These are phyloP conservation scores for Drosophila sordidapex DNA, from an alignment of 2,888 invertebrate genomes.

Conservation along the genomic window DNA sequence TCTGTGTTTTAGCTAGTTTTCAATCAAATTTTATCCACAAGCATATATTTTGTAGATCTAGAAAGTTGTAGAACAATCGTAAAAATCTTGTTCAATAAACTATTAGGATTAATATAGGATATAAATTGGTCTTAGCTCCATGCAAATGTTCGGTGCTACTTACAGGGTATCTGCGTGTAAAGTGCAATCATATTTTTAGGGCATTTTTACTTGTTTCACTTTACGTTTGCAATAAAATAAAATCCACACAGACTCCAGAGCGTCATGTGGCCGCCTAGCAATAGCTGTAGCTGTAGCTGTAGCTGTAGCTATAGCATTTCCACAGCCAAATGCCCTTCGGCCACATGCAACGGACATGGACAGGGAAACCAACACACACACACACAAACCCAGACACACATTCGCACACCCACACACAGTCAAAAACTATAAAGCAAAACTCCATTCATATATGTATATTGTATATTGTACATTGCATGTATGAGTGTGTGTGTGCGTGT, in stretches of 20 bases:
- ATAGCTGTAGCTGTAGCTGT: background rate
- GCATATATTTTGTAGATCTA: background rate
- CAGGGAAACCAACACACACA: constrained; percentile 26
- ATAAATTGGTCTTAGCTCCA: background rate
- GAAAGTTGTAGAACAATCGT: background rate
- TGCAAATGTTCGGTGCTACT: background rate
- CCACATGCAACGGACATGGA: constrained; percentile 50
- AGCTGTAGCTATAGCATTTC: background rate
- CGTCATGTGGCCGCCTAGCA: constrained; percentile 45
- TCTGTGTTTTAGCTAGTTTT: background rate
- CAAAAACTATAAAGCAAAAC: constrained; percentile 72
- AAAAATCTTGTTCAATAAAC: background rate
- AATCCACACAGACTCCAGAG: constrained; percentile 63
- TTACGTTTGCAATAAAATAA: constrained; percentile 75
- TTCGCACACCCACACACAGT: constrained; percentile 17
- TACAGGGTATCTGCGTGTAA: constrained; percentile 12
- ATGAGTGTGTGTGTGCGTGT: constrained; percentile 23
- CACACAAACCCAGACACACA: background rate
- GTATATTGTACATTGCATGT: constrained; percentile 1
- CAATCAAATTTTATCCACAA: background rate
- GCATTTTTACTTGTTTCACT: constrained; percentile 56
- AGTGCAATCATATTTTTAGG: background rate
- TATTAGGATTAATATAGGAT: background rate
- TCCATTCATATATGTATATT: constrained; percentile 44
- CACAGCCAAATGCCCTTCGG: constrained; percentile 49